Conservation (phyloP, 2,888 invertebrate genomes). For the Oligia strigilis region DNA sequence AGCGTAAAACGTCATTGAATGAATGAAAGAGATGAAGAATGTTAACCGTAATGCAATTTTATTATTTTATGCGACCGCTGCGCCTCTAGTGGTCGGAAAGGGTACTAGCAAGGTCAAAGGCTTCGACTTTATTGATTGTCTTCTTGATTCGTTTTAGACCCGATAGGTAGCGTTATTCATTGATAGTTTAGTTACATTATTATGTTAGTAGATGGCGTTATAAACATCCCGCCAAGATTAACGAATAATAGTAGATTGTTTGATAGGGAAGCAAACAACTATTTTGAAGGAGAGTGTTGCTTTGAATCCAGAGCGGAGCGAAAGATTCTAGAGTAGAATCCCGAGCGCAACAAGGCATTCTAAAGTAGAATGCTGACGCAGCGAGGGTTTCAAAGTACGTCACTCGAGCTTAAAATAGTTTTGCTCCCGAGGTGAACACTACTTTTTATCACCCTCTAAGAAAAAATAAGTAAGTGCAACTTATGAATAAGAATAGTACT, state of each 20-base stretch:
- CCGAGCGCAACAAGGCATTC: too few relatives aligned
- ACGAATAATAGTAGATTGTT: neutral
- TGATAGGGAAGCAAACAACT: too few relatives aligned
- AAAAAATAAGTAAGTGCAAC: too few relatives aligned
- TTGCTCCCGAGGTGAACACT: too few relatives aligned
- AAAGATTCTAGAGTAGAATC: too few relatives aligned
- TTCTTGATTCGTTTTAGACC: conserved; percentile 8
- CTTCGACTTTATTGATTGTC: conserved; percentile 62
- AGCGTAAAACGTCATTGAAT: neutral
- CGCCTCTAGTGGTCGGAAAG: conserved; percentile 53
- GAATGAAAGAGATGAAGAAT: conserved; percentile 65
- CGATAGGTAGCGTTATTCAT: conserved; percentile 53
- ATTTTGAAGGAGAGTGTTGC: too few relatives aligned
- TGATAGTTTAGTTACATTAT: neutral
- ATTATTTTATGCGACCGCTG: conserved; percentile 52
- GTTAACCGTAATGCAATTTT: conserved; percentile 66
- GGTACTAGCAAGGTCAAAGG: conserved; percentile 60
- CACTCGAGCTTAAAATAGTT: too few relatives aligned
- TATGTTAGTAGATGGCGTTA: conserved; percentile 66
- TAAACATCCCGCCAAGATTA: neutral
- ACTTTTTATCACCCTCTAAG: too few relatives aligned
- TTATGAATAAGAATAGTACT: too few relatives aligned
- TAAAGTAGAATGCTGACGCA: too few relatives aligned
- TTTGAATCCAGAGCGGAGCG: too few relatives aligned
- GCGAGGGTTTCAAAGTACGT: too few relatives aligned